Evolutionary conservation across 2,888 invertebrate species (phyloP).

Genomic region (Nineta flava): DNA sequence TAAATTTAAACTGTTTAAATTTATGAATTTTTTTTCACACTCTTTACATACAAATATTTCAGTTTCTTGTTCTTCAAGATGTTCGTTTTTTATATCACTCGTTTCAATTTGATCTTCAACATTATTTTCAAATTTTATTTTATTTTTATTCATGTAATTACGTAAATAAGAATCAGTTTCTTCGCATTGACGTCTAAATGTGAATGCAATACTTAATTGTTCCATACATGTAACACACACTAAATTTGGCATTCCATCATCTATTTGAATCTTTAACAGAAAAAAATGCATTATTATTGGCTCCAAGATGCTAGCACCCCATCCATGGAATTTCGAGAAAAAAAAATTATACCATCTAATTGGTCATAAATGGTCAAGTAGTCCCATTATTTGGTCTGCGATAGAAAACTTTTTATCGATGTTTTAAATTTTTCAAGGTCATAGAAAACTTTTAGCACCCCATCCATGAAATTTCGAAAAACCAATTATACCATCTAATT

Average conservation of each 20-base stretch:
- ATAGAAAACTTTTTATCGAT: no score
- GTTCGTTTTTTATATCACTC: not conserved
- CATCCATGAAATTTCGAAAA: no score
- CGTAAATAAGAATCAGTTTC: conserved; percentile 17
- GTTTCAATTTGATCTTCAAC: not conserved
- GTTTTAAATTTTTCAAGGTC: no score
- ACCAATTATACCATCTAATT: no score
- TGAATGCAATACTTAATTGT: conserved; percentile 21
- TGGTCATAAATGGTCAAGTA: no score
- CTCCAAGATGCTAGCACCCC: no score
- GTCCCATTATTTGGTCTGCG: no score
- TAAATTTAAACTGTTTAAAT: not conserved
- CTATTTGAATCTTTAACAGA: conserved; percentile 21
- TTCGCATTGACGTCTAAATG: conserved; percentile 25
- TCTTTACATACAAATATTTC: conserved; percentile 3
- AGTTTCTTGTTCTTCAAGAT: not conserved
- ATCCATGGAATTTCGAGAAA: no score
- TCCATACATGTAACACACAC: conserved; percentile 25
- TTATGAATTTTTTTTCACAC: conserved; percentile 3
- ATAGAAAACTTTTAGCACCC: no score
- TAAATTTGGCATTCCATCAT: conserved; percentile 24
- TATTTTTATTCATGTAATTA: conserved; percentile 1
- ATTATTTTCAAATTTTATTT: conserved; percentile 3
- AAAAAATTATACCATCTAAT: no score
- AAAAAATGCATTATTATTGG: no score